Base-by-base conservation (phyloP, 2,113 vertebrate genomes). In the Neotragus moschatus region DNA sequence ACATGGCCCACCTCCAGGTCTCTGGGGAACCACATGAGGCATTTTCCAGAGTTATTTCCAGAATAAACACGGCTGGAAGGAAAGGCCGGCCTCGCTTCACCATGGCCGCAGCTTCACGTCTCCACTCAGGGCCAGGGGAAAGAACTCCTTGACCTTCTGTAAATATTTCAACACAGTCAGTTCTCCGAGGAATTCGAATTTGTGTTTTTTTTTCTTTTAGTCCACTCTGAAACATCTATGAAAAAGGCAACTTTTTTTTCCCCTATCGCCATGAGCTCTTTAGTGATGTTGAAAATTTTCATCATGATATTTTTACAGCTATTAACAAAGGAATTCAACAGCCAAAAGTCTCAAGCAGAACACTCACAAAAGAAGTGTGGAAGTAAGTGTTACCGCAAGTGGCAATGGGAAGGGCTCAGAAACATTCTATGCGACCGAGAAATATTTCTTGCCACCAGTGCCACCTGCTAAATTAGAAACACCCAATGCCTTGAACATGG, bases 21-120 rank as follows among this genome's bases (percentile, higher is more conserved):
- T 91, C 96, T 39, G 70, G 96, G 87, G 97, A 96, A 25, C 80
- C 58, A 14, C 9, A 16, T 45, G 53, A 91, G 87, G 96, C 96
- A 33, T 96, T 97, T 98, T 98, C 98, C 97, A 94, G 88, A 79
- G 70, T 70, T 56, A 84, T 60, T 97, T 97, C 97, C 98, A 98
- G 93, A 90, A 96, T 81, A 97, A 97, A 98, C 97, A 97, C n/a
- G 60, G 79, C 93, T 84, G 36, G 66, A 89, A 80, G 36, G 73
- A 90, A 80, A 92, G 94, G 61, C 91, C 15, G 36, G 96, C 97
- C 49, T 49, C 75, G 23, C 55, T 30, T 39, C 55, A 4, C 80
- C 25, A 4, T 87, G 51, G 94, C 95, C 73, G 33, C 79, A 45
- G 51, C 88, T 19, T 39, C 63, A 7, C 23, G 60, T 25, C 88